phyloP scores from a whole-genome alignment of 2,888 invertebrate species.

The Scotopteryx bipunctaria region DNA sequence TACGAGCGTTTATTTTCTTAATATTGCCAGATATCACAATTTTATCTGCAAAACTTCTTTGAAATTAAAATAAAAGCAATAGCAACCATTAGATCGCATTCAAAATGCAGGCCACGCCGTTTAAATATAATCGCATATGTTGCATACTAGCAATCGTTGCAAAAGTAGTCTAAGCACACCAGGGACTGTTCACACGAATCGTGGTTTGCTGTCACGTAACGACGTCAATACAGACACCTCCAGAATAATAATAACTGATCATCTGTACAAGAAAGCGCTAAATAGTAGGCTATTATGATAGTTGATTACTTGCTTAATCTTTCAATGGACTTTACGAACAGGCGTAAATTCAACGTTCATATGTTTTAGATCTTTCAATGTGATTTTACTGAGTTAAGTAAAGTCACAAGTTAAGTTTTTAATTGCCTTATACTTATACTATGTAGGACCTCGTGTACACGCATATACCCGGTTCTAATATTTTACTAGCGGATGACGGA shows the following conservation, averaged over 20 bases:
- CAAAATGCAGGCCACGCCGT: conserved; percentile 10
- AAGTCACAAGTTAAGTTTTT: no score
- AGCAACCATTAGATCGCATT: conserved; percentile 12
- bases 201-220: conserved; percentile 26
- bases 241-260: conserved; percentile 1
- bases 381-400: no score
- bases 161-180: conserved; percentile 25
- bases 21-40: neutral
- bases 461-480: no score
- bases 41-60: neutral
- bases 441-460: no score
- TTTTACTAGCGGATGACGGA: no score
- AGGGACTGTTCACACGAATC: conserved; percentile 24
- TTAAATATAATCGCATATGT: conserved; percentile 21
- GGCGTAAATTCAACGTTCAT: no score
- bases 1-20: neutral
- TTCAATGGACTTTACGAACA: no score
- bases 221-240: conserved; percentile 12
- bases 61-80: neutral
- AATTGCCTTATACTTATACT: no score
- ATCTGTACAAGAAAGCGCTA: neutral
- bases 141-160: conserved; percentile 26
- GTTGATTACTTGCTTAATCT: no score
- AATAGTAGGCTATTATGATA: neutral
- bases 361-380: no score